Conservation (phyloP, 2,113 vertebrate genomes). For the Pycnonotus jocosus region DNA sequence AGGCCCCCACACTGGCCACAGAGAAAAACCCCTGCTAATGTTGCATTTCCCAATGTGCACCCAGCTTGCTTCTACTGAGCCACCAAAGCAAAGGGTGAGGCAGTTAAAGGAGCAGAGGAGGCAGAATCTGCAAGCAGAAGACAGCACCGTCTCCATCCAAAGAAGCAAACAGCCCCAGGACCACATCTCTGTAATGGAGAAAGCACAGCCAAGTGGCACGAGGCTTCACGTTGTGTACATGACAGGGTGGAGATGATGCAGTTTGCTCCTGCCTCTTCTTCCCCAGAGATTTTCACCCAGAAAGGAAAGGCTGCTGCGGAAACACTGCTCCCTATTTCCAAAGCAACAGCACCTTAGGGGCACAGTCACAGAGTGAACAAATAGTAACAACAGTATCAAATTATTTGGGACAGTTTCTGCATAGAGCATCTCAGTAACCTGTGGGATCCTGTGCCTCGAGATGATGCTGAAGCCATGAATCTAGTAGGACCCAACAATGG, state of each 20-base stretch:
- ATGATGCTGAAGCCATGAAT: neutral
- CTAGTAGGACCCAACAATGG: neutral
- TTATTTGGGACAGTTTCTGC: neutral
- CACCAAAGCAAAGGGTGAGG: neutral
- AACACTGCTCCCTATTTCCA: neutral
- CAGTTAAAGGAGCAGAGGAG: neutral
- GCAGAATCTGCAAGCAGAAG: neutral
- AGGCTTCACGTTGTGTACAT: neutral
- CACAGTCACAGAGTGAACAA: neutral
- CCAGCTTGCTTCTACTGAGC: neutral
- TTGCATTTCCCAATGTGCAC: neutral
- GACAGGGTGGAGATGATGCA: neutral
- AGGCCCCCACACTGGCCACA: rapidly evolving
- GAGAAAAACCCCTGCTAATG: neutral
- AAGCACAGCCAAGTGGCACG: neutral
- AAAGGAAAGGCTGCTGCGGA: neutral
- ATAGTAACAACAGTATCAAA: neutral
- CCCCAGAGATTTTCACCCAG: neutral
- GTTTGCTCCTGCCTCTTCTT: neutral
- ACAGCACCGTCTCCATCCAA: neutral
- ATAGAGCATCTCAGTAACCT: neutral
- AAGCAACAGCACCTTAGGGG: neutral
- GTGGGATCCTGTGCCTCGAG: neutral
- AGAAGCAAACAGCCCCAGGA: neutral
- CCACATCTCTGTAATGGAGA: neutral